Evolutionary conservation across 2,888 invertebrate genomes (phyloP), one percentile per base, ranked within the genome.

Genomic region (Geotrupes spiniger): DNA sequence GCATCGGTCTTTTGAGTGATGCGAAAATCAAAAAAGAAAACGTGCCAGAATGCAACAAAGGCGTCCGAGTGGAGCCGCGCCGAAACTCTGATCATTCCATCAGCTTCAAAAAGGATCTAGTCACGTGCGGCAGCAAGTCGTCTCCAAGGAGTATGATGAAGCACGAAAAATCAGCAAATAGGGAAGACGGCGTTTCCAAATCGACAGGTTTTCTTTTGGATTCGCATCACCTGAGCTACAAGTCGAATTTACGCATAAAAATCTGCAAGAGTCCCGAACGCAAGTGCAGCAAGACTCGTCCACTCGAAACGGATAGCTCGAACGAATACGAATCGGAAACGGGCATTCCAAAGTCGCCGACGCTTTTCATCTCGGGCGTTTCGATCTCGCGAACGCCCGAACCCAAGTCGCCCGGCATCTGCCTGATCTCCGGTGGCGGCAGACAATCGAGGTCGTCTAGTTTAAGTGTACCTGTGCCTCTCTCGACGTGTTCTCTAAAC

Each of bases 291-390:
- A 63, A 61, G 33, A 57, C 59, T 12, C 67, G 67, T 43, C 59
- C 68, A 9, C 55, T 76, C 40, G 76, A 76, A 61, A 76, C 76
- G 0, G 76, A 77, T 53, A 76, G 76, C 60, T 75, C 75, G 5
- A 76, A 76, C 57, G 78, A 78, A 57, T 78, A 77, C 61, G 78
- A 78, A 66, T 77, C 77, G n/a, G 78, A 78, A 61, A 78, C 78
- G 1, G 79, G 78, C 2, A 78, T 78, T 37, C 78, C 78, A 8
- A 77, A 77, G 60, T 78, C 78, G 2, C 78, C 79, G 6, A 79
- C 79, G 1, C 63, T 79, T n/a, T 78, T 76, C 61, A 79, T 79
- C 51, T 78, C 78, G 15, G 79, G 79, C 15, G 78, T 79, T 6
- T 78, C 78, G n/a, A 79, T 79, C 54, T 77, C 76, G 27, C 68